These are phyloP conservation scores for Dreissena polymorpha DNA, from an alignment of 1,140 invertebrate genomes.

Conservation along the genomic window DNA sequence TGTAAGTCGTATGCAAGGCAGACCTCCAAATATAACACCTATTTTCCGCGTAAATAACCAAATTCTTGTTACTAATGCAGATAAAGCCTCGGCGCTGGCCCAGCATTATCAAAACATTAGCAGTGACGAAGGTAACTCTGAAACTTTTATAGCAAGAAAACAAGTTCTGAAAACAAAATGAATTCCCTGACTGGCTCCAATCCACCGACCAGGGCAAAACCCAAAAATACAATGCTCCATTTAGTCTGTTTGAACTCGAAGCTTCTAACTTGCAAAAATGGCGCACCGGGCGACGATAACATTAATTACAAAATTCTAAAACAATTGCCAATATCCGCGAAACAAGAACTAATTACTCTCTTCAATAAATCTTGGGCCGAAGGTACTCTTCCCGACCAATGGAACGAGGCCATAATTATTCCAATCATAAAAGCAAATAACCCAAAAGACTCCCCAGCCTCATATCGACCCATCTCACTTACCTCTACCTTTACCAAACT, in stretches of 20 bases:
- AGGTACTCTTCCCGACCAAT: neutral
- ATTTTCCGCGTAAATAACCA: no score
- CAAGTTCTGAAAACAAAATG: no score
- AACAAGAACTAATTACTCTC: neutral
- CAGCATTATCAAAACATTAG: no score
- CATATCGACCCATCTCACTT: slow-evolving; percentile 15
- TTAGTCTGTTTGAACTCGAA: slow-evolving; percentile 4
- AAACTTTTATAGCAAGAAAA: no score
- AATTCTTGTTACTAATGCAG: no score
- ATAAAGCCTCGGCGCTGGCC: no score
- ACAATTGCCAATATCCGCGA: neutral
- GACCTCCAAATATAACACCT: no score
- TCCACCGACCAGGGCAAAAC: no score
- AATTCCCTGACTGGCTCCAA: no score
- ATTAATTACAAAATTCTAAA: neutral
- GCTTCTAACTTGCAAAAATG: neutral
- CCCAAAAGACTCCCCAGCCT: slow-evolving; percentile 7
- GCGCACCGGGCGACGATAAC: neutral
- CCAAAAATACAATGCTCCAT: neutral
- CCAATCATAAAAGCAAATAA: neutral
- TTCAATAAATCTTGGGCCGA: slow-evolving; percentile 13
- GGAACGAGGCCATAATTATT: slow-evolving; percentile 10
- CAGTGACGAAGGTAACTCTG: no score
- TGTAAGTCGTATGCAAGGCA: no score
- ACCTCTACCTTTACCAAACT: slow-evolving; percentile 28